phyloP scores from a whole-genome alignment of 2,888 invertebrate genomes.

The Cataglyphis rosenhaueri region DNA sequence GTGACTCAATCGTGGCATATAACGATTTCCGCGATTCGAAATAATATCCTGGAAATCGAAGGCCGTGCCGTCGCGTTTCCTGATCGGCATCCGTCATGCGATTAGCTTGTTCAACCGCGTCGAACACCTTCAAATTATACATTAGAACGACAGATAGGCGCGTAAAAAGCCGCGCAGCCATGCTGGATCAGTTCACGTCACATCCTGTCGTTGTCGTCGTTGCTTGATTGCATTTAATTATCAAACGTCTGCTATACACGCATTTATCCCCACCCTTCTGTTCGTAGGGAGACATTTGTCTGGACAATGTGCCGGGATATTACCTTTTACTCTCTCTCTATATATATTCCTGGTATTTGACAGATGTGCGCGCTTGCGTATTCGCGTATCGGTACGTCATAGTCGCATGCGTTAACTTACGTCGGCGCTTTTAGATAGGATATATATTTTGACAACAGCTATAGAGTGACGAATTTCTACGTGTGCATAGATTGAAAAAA shows the following conservation, averaged over 20 bases:
- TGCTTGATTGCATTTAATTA: conserved; percentile 60
- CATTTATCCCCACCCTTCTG: conserved; percentile 31
- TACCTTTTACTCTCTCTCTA: background rate
- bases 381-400: background rate
- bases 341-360: conserved; percentile 38
- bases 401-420: background rate
- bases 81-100: conserved; percentile 41
- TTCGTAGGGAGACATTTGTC: conserved; percentile 41
- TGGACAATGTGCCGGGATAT: conserved; percentile 50
- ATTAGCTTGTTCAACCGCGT: conserved; percentile 43
- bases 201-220: conserved; percentile 37
- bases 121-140: conserved; percentile 42
- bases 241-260: conserved; percentile 58
- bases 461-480: background rate
- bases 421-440: conserved; percentile 27
- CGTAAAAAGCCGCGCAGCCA: conserved; percentile 46
- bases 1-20: conserved; percentile 19
- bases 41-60: conserved; percentile 48
- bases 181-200: conserved; percentile 37
- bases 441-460: background rate
- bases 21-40: conserved; percentile 36
- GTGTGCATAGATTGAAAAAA: background rate
- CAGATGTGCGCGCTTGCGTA: conserved; percentile 64
- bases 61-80: conserved; percentile 38
- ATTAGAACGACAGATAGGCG: conserved; percentile 17